Evolutionary conservation across 1,140 invertebrate genomes (phyloP).

Genomic region (Diploscapter pachys): DNA sequence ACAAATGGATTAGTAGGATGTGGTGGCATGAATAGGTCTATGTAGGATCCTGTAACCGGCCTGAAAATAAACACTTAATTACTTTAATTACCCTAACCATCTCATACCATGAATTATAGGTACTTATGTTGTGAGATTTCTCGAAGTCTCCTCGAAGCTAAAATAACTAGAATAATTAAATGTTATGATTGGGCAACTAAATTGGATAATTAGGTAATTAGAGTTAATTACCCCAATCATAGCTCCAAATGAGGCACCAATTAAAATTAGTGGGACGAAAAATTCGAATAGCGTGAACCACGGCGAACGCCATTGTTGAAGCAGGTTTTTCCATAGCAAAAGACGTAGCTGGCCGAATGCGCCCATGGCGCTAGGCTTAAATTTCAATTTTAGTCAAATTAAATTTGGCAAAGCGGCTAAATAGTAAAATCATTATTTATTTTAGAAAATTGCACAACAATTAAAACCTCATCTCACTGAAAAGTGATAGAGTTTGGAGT

Average conservation of each 20-base stretch:
- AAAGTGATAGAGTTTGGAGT: neutral
- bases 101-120: slow-evolving; percentile 39
- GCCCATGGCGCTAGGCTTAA: slow-evolving; percentile 36
- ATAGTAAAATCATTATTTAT: slow-evolving; percentile 5
- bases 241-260: slow-evolving; percentile 45
- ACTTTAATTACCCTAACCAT: slow-evolving; percentile 42
- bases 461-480: neutral
- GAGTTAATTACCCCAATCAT: slow-evolving; percentile 42
- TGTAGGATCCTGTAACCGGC: no score
- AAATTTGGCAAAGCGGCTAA: neutral
- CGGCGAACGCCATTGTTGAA: slow-evolving; percentile 46
- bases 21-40: neutral
- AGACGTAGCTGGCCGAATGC: slow-evolving; percentile 45
- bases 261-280: slow-evolving; percentile 46
- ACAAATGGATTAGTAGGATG: slow-evolving; percentile 19
- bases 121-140: slow-evolving; percentile 27
- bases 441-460: neutral
- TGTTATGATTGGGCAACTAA: neutral
- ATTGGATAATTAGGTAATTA: neutral
- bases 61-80: slow-evolving; percentile 3
- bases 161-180: neutral
- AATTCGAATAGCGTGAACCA: slow-evolving; percentile 49
- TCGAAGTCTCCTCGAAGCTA: slow-evolving; percentile 44
- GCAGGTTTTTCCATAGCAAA: slow-evolving; percentile 48
- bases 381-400: slow-evolving; percentile 4